A percentile compares a stretch with the other conserved stretches of the same genome.
Evolutionary conservation across 64 coral and sea anemone genomes (phyloP).

Genomic region (Montipora capricornis): DNA sequence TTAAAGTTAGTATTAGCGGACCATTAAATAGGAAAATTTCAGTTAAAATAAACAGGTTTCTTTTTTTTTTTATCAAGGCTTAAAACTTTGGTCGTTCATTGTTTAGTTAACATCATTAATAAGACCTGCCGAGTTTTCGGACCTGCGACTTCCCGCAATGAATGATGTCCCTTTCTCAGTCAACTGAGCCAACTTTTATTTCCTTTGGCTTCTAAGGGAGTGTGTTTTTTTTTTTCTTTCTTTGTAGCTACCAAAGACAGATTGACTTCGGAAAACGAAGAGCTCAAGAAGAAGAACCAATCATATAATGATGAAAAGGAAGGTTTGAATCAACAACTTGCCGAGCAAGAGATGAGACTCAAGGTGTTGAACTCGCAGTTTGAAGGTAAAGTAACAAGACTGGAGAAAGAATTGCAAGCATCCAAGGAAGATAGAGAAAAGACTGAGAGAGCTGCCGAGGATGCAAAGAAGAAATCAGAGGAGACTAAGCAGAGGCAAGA

Average conservation of each 20-base stretch:
- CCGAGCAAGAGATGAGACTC: conserved; percentile 84
- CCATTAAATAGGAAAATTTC: too few relatives aligned
- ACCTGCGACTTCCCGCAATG: too few relatives aligned
- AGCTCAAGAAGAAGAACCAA: conserved; percentile 75
- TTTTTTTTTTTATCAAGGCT: too few relatives aligned
- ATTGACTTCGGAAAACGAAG: conserved; percentile 84
- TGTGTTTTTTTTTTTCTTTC: background rate
- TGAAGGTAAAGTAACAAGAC: conserved; percentile 78
- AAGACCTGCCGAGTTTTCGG: too few relatives aligned
- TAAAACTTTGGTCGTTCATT: too few relatives aligned
- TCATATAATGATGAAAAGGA: conserved; percentile 73
- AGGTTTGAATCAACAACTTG: conserved; percentile 36
- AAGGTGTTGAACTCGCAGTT: conserved; percentile 84
- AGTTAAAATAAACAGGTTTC: too few relatives aligned
- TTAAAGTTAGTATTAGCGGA: too few relatives aligned
- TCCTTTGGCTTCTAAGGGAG: background rate
- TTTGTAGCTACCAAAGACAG: conserved; percentile 80
- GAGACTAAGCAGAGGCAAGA: conserved; percentile 51
- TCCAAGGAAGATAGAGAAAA: conserved; percentile 49
- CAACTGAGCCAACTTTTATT: too few relatives aligned
- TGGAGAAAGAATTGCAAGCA: conserved; percentile 91
- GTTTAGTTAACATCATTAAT: too few relatives aligned
- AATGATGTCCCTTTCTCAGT: too few relatives aligned
- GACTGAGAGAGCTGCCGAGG: conserved; percentile 26
- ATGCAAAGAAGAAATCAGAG: conserved; percentile 41